Evolutionary conservation across 1,140 invertebrate species (phyloP), one percentile per base, ranked within the genome.

Genomic region (Ips nitidus): DNA sequence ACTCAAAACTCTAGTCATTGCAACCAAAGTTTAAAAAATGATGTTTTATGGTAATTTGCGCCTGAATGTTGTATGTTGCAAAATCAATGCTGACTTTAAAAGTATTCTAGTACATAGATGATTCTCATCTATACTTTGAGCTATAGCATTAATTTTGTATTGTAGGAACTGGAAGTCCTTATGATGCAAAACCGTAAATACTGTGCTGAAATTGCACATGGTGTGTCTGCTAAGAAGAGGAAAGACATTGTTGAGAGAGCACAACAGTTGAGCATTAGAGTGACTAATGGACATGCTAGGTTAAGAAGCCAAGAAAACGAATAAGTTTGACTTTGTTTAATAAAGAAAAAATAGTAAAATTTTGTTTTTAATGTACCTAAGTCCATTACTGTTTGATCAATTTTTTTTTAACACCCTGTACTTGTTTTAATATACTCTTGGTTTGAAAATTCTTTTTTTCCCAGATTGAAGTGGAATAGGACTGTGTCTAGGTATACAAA

Each of bases 151-250:
- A 22, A 22, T 58, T 68, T 60, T 58, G 8, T 67, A 3, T 85
- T 87, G 8, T 81, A 98, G 95, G 98, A 99, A 84, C 83, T 99
- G 71, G 97, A 99, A 84, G 93, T 99, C 74, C 83, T 99, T 50
- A 90, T 99, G 88, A 99, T 99, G 98, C 95, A 99, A 81, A 99
- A 99, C 82, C 87, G 95, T 57, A 94, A 94, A 76, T 99, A 92
- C 83, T 97, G 95, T 78, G 98, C 93, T 52, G 98, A 99, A 84
- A 98, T 99, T 76, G 95, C 95, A 2, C 96, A 98, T 79, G 94
- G 88, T 41, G 97, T 99, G 1, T 98, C 95, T 55, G 94, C 95
- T 43, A 97, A 96, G 83, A 99, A 98, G 79, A 88, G 98, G 50
- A 98, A 98, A 84, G 83, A 86, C 1, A 98, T 99, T 74, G 95